phyloP scores from a whole-genome alignment of 2,888 invertebrate genomes.

The Acronicta alni region DNA sequence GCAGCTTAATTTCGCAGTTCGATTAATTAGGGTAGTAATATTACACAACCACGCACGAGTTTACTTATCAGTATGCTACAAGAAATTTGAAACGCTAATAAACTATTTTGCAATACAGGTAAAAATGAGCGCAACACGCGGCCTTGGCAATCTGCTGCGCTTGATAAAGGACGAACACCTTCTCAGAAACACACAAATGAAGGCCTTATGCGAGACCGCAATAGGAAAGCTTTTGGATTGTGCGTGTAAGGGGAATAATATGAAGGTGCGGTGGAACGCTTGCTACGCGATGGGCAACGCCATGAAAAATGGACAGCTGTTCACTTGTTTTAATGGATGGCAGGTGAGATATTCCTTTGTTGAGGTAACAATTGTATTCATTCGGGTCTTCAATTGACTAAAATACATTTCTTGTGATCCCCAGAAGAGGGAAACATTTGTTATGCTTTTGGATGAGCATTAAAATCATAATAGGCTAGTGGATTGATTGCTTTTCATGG shows the following conservation, averaged over 20 bases:
- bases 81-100: slow-evolving; percentile 1
- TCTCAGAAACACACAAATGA: slow-evolving; percentile 81
- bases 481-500: no score
- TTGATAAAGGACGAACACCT: slow-evolving; percentile 89
- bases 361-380: background rate
- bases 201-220: slow-evolving; percentile 88
- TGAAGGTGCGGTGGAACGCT: slow-evolving; percentile 98
- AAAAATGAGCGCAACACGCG: slow-evolving; percentile 94
- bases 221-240: slow-evolving; percentile 92
- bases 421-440: no score
- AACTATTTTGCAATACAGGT: slow-evolving; percentile 67
- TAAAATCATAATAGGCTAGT: no score
- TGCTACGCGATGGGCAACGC: slow-evolving; percentile 96
- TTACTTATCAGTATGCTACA: background rate
- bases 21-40: no score
- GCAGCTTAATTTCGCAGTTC: no score
- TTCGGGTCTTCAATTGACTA: background rate
- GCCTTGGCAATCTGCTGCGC: slow-evolving; percentile 94
- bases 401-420: no score
- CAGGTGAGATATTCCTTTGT: slow-evolving; percentile 75
- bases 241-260: slow-evolving; percentile 92
- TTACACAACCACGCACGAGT: no score
- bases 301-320: slow-evolving; percentile 90
- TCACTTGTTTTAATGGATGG: slow-evolving; percentile 84
- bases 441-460: no score